Evolutionary conservation across 2,113 vertebrate genomes (phyloP).

Genomic region (Perccottus glenii): DNA sequence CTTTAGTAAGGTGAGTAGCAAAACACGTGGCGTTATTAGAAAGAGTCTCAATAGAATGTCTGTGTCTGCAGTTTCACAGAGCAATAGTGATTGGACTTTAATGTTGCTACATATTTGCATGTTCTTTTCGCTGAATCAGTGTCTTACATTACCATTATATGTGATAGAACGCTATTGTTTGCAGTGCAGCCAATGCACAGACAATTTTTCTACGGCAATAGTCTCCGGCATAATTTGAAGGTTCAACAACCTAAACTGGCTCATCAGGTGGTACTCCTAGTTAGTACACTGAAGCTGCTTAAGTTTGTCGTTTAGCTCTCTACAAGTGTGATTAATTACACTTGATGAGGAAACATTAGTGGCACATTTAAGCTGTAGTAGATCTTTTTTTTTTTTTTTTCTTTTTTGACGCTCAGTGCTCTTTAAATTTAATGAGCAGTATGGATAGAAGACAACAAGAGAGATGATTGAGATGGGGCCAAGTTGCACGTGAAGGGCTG

Average conservation of each 20-base stretch:
- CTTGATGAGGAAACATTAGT: constrained; percentile 60
- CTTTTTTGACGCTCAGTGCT: constrained; percentile 32
- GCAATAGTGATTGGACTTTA: constrained; percentile 63
- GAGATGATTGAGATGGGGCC: constrained; percentile 70
- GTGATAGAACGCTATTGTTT: background rate
- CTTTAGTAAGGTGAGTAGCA: background rate
- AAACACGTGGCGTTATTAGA: constrained; percentile 26
- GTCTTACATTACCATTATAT: constrained; percentile 9
- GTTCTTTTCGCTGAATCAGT: constrained; percentile 30
- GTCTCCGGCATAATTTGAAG: background rate
- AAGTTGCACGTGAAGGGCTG: constrained; percentile 59
- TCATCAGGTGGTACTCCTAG: constrained; percentile 19
- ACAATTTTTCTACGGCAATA: background rate
- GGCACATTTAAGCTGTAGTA: constrained; percentile 36
- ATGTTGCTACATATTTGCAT: constrained; percentile 38
- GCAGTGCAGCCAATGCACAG: background rate
- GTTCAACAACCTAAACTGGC: constrained; percentile 13
- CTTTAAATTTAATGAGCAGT: constrained; percentile 60
- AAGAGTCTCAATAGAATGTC: constrained; percentile 32
- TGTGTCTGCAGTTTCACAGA: constrained; percentile 29
- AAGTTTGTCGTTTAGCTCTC: constrained; percentile 35
- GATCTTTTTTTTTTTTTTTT: constrained; percentile 10
- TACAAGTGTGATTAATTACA: constrained; percentile 61
- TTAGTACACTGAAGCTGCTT: constrained; percentile 17
- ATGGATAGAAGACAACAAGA: constrained; percentile 47